Evolutionary conservation across 2,888 invertebrate species (phyloP), one percentile per base, ranked within the genome.

Genomic region (Cryptosula pallasiana): DNA sequence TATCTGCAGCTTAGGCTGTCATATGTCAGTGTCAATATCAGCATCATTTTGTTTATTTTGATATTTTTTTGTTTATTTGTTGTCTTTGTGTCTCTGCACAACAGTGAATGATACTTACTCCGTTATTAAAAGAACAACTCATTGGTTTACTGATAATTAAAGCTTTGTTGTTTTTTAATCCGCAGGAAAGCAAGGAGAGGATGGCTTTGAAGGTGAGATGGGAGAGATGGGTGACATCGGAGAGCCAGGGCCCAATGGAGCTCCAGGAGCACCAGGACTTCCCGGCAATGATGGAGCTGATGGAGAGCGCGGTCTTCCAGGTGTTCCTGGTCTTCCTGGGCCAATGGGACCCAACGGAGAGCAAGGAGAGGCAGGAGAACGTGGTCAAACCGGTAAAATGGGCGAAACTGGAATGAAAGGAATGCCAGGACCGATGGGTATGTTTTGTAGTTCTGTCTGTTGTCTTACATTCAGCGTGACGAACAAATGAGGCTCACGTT

Each of bases 331-430:
- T n/a, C 55, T 32, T 23, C 70, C 20, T 5, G 70, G 70, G 2
- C 45, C 45, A 25, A 70, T 70, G 70, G 70, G 70, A 23, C 70
- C 32, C 16, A 35, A 29, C 20, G 70, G 70, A 25, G n/a, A 35
- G 9, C 70, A 54, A 32, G 70, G 70, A n/a, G 55, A 54, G 45
- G 25, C 36, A 3, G 70, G 70, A n/a, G 70, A 70, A 23, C 36
- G 70, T 23, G 70, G 70, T n/a, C 45, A 70, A 27, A 16, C 70
- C 25, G 70, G 70, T 29, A 36, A 16, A 29, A 36, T 54, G 70
- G 70, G 70, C 3, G 55, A 36, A 25, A 54, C 36, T 3, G 70
- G 70, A 5, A 29, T 29, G n/a, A 25, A 9, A 54, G 70, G 70
- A 36, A 36, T 54, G 70, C 70, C 36, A 3, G 70, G 70, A 32